Evolutionary conservation across 2,797 vertebrate species (phyloP), one percentile per base, ranked within the genome.

Genomic region (Phrynocephalus forsythii): DNA sequence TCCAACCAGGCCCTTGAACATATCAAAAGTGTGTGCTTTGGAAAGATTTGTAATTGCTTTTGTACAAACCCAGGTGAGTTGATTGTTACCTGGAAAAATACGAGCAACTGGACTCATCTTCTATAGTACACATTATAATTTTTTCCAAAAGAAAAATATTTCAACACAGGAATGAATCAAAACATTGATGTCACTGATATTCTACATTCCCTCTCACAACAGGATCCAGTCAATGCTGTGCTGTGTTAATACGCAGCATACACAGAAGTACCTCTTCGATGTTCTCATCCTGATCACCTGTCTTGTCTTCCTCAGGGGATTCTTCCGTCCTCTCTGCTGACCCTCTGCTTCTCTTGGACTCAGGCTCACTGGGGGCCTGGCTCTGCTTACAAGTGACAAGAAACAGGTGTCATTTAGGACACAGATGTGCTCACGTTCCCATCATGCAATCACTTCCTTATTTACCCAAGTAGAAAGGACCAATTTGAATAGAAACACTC

Each of bases 291-390:
- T 92, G 0, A 26, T 93, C 92, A 8, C 92, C 9, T 2, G 83
- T 85, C 82, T 92, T 92, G 5, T 91, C 90, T 0, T 90, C 96
- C 84, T 97, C 97, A 9, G 91, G 86, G 0, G 88, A 92, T 3
- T 94, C 94, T 68, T 96, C 95, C 90, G 85, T 48, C 93, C 69
- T 18, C 89, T 91, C 0, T 88, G 94, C 92, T 89, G 96, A 90
- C 28, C 66, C 95, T 97, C 97, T 99, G 56, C 92, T 97, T 94
- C 97, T 99, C 95, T 99, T 99, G 86, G 91, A 92, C 72, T 95
- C 93, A 33, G 99, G 98, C 86, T 98, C 98, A 20, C 97, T 98
- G 1, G 92, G 85, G 28, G 97, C 97, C 94, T 96, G 97, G 44
- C 79, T 93, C 99, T 99, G 95, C 83, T 95, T 67, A 77, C 60